Base-by-base conservation (phyloP, 1,140 invertebrate species). In the Himalopsyche phryganea region DNA sequence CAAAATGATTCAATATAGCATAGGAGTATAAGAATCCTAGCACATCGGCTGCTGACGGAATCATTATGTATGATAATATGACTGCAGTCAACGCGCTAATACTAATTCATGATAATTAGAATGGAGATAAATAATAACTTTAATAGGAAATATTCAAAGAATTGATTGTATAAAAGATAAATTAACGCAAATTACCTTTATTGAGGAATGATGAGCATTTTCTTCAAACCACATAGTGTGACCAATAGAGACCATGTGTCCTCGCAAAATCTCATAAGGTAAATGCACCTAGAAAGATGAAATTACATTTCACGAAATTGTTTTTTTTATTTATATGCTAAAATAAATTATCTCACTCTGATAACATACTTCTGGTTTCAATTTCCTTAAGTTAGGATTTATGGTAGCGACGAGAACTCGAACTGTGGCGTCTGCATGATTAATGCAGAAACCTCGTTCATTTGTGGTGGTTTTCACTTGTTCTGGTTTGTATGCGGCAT, bases 141-240 rank as follows among this genome's bases (percentile, higher is more conserved):
- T n/a, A n/a, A n/a, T n/a, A n/a, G n/a, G n/a, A n/a, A n/a, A n/a
- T n/a, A n/a, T n/a, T n/a, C n/a, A n/a, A n/a, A n/a, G n/a, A n/a
- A n/a, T n/a, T n/a, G n/a, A n/a, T n/a, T n/a, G n/a, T n/a, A n/a
- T n/a, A n/a, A n/a, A n/a, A n/a, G n/a, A n/a, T n/a, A n/a, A n/a
- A n/a, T n/a, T n/a, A n/a, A n/a, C n/a, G n/a, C n/a, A 28, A 28
- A 28, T 13, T 63, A 96, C 91, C 81, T 98, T 98, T 46, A 98
- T 95, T 23, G 93, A 94, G 2, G 96, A 96, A 75, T 98, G 94
- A 71, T 94, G 94, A 5, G 94, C 95, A 74, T 97, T 97, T 77
- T 98, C 96, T 72, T 99, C 96, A 75, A 98, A 98, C 96, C 96
- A 98, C 2, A 94, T 85, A 32, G 91, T 91, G 73, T 98, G 96